phyloP scores from a whole-genome alignment of 2,888 invertebrate species.

The Helicoverpa assulta region DNA sequence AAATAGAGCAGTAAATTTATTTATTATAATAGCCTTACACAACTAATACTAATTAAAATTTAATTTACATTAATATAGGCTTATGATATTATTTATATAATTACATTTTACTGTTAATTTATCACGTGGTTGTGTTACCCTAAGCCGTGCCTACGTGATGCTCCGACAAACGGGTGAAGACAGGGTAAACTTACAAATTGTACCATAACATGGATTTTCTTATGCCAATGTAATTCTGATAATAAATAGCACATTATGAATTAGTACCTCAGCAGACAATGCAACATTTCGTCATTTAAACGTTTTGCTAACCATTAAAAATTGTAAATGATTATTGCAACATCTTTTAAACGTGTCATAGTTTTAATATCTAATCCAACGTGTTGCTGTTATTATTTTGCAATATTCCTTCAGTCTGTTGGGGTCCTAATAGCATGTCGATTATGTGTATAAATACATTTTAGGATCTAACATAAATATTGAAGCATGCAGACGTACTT shows the following conservation, averaged over 20 bases:
- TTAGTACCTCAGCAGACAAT: constrained; percentile 53
- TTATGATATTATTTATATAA: constrained; percentile 71
- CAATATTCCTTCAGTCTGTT: constrained; percentile 38
- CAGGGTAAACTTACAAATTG: constrained; percentile 42
- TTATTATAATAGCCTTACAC: constrained; percentile 76
- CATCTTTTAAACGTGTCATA: background rate
- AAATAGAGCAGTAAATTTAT: constrained; percentile 71
- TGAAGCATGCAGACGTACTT: constrained; percentile 48
- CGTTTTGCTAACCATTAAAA: constrained; percentile 4
- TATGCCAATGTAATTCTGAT: constrained; percentile 54
- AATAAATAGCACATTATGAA: constrained; percentile 56
- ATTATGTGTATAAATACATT: constrained; percentile 51
- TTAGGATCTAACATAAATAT: constrained; percentile 61
- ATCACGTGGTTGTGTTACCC: constrained; percentile 86
- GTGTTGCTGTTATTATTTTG: constrained; percentile 10
- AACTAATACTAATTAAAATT: constrained; percentile 70
- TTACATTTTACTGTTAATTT: constrained; percentile 81
- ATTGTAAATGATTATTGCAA: background rate
- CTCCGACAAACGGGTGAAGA: constrained; percentile 35
- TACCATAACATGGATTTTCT: constrained; percentile 50
- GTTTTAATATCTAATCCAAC: constrained; percentile 4
- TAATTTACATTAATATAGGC: constrained; percentile 77
- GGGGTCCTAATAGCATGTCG: constrained; percentile 46
- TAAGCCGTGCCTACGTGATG: constrained; percentile 61
- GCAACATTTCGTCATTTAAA: background rate